Conservation (phyloP, 30 jellyfish, hydroid and myxozoan species). For the Mastigias papua region DNA sequence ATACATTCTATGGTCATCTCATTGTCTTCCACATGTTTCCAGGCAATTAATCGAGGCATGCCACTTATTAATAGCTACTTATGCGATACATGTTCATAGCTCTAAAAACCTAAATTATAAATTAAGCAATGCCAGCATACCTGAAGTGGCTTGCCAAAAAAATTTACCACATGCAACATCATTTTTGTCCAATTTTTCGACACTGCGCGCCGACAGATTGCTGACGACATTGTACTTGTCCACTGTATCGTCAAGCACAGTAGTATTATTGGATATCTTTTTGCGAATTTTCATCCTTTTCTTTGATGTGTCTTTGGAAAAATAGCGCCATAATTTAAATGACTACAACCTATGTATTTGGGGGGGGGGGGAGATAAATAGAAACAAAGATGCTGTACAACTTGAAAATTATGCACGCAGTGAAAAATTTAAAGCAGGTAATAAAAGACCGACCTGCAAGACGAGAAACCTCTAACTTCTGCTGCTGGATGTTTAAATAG, state of each 20-base stretch:
- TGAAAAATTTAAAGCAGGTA: not conserved
- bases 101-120: not conserved
- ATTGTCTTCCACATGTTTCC: too few relatives aligned
- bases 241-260: not conserved
- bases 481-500: constrained; percentile 39
- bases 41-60: too few relatives aligned
- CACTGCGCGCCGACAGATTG: not conserved
- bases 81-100: not conserved
- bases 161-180: not conserved
- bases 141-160: not conserved
- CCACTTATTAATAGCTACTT: not conserved
- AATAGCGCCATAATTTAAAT: not conserved
- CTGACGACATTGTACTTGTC: not conserved
- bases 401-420: too few relatives aligned
- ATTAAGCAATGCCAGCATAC: not conserved
- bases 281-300: not conserved
- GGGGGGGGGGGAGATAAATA: too few relatives aligned
- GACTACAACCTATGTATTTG: too few relatives aligned
- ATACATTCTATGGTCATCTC: too few relatives aligned
- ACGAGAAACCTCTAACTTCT: constrained; percentile 17
- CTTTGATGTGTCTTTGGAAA: not conserved
- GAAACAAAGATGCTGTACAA: too few relatives aligned
- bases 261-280: not conserved
- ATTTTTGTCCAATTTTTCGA: not conserved
- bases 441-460: not conserved